A percentile compares a stretch with the other conserved stretches of the same genome.
These are phyloP conservation scores for Coenonympha glycerion DNA, from an alignment of 2,888 invertebrate species.

Conservation along the genomic window DNA sequence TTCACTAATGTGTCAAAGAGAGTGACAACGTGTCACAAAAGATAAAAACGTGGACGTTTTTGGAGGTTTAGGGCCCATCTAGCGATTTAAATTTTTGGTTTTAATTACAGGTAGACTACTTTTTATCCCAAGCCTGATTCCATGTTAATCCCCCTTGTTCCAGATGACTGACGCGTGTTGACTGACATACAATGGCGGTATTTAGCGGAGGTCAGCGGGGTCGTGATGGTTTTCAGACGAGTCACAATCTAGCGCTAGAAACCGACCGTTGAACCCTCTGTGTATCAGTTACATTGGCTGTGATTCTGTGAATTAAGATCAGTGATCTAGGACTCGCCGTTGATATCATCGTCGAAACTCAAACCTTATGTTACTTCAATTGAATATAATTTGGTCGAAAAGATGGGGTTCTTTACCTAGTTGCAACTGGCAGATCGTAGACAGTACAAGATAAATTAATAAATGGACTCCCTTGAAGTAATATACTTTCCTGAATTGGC, in stretches of 20 bases:
- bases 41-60: too few relatives aligned
- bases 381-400: too few relatives aligned
- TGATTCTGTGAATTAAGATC: neutral
- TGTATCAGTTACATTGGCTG: neutral
- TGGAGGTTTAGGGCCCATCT: too few relatives aligned
- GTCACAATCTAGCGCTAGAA: neutral
- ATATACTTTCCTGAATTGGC: too few relatives aligned
- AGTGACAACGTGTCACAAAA: too few relatives aligned
- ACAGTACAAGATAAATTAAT: too few relatives aligned
- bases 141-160: slow-evolving; percentile 3
- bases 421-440: too few relatives aligned
- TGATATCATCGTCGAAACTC: neutral
- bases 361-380: too few relatives aligned
- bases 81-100: too few relatives aligned
- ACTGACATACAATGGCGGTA: slow-evolving; percentile 2
- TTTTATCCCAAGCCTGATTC: neutral
- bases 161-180: slow-evolving; percentile 1
- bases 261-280: slow-evolving; percentile 5
- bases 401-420: too few relatives aligned
- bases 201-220: neutral
- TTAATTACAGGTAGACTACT: neutral
- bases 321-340: neutral
- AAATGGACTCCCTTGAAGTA: too few relatives aligned
- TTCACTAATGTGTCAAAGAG: too few relatives aligned
- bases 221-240: neutral